A percentile compares a stretch with the other conserved stretches of the same genome.
phyloP scores from a whole-genome alignment of 1,140 invertebrate species.

The Bombus ignitus region DNA sequence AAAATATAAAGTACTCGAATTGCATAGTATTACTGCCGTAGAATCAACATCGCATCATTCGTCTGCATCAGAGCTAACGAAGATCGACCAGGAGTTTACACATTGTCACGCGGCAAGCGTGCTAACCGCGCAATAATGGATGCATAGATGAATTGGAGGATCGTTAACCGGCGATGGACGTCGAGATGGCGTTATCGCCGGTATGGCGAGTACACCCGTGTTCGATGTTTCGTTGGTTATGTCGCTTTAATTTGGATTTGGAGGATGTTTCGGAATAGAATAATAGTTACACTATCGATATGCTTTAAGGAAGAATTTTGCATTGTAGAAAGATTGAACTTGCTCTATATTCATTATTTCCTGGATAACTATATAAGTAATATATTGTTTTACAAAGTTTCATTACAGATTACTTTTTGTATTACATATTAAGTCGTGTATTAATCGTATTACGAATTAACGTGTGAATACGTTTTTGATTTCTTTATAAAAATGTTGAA shows the following conservation, averaged over 20 bases:
- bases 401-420: too few species aligned
- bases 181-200: not conserved
- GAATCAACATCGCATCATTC: not conserved
- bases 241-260: not conserved
- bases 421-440: too few species aligned
- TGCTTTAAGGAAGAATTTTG: not conserved
- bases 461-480: too few species aligned
- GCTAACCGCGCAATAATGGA: conserved; percentile 15
- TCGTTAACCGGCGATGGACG: not conserved
- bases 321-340: not conserved
- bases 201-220: not conserved
- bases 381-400: too few species aligned
- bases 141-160: not conserved
- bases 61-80: not conserved
- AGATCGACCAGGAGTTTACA: not conserved
- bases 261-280: not conserved
- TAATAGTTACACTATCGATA: not conserved
- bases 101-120: not conserved
- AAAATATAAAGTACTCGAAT: not conserved
- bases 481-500: too few species aligned
- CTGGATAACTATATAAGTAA: too few species aligned
- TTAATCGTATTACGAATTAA: too few species aligned
- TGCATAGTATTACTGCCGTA: not conserved
- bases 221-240: not conserved
- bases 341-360: too few species aligned